phyloP scores from a whole-genome alignment of 1,140 invertebrate species.

The Drosophila kohkoa region DNA sequence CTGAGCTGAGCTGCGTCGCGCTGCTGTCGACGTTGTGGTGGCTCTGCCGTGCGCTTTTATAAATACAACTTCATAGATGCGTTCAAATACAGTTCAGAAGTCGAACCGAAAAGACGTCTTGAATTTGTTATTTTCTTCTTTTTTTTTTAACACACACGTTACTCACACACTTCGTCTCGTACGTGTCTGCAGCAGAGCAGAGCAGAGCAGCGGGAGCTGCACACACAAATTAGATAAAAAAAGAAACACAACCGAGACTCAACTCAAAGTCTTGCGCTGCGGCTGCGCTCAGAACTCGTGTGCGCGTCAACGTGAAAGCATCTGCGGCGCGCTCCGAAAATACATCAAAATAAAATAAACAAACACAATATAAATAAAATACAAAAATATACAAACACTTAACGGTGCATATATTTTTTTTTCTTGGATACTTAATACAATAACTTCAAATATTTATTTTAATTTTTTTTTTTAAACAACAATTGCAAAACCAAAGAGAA shows the following conservation, averaged over 20 bases:
- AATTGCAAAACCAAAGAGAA: slow-evolving; percentile 44
- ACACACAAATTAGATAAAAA: slow-evolving; percentile 52
- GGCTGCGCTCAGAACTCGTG: slow-evolving; percentile 74
- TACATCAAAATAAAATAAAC: slow-evolving; percentile 16
- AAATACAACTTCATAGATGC: slow-evolving; percentile 78
- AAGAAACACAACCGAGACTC: slow-evolving; percentile 23
- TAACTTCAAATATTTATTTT: slow-evolving; percentile 41
- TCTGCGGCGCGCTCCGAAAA: slow-evolving; percentile 60
- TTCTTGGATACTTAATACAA: slow-evolving; percentile 13
- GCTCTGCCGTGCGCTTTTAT: slow-evolving; percentile 63
- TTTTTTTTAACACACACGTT: slow-evolving; percentile 21
- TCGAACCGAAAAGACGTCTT: slow-evolving; percentile 57
- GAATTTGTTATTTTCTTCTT: slow-evolving; percentile 47
- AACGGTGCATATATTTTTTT: slow-evolving; percentile 11
- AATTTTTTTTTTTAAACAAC: slow-evolving; percentile 44
- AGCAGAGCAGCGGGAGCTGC: slow-evolving; percentile 26
- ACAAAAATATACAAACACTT: slow-evolving; percentile 34
- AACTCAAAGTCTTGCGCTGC: slow-evolving; percentile 70
- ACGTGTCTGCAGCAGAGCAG: slow-evolving; percentile 34
- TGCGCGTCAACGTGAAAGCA: slow-evolving; percentile 75
- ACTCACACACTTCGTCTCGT: not conserved
- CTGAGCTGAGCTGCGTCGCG: slow-evolving; percentile 27
- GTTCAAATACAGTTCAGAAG: slow-evolving; percentile 60
- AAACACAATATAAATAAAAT: slow-evolving; percentile 9
- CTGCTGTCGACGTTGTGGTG: slow-evolving; percentile 7